Percentiles rank a stretch among this genome's conserved stretches.
These are phyloP conservation scores for Oreochromis spilurus DNA, from an alignment of 2,113 vertebrate species.

Conservation along the genomic window DNA sequence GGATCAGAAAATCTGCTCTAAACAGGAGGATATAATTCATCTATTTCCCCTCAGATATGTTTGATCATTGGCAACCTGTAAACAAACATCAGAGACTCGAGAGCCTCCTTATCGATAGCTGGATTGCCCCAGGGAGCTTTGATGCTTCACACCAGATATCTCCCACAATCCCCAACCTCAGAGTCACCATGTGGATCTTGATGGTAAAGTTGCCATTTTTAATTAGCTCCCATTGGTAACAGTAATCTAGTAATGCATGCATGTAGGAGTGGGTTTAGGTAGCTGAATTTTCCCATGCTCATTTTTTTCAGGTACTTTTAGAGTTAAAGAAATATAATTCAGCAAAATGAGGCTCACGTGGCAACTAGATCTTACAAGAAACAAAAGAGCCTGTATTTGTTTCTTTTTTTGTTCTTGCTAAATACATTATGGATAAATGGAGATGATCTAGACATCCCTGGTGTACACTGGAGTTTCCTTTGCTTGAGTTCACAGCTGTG, in stretches of 20 bases:
- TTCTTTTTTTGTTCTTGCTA: background rate
- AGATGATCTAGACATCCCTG: background rate
- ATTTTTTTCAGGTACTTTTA: background rate
- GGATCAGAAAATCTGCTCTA: background rate
- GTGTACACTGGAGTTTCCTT: background rate
- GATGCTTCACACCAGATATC: slow-evolving; percentile 4
- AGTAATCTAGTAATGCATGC: background rate
- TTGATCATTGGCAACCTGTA: background rate
- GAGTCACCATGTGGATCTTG: background rate
- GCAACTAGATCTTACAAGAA: background rate
- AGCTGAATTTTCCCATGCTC: background rate
- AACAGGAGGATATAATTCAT: background rate
- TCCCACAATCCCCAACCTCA: slow-evolving; percentile 27
- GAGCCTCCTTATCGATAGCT: slow-evolving; percentile 14
- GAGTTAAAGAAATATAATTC: background rate
- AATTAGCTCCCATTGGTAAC: slow-evolving; percentile 14
- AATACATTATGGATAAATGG: background rate
- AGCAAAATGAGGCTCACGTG: background rate
- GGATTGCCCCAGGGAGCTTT: background rate
- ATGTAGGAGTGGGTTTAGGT: background rate
- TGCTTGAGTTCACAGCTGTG: background rate
- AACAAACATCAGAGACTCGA: slow-evolving; percentile 18
- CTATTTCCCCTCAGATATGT: background rate
- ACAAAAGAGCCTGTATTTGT: background rate
- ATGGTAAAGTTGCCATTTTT: background rate